A percentile compares a stretch with the other conserved stretches of the same genome.
Conservation (phyloP, 2,797 vertebrate genomes). For the Cryptoblepharus egeriae region DNA sequence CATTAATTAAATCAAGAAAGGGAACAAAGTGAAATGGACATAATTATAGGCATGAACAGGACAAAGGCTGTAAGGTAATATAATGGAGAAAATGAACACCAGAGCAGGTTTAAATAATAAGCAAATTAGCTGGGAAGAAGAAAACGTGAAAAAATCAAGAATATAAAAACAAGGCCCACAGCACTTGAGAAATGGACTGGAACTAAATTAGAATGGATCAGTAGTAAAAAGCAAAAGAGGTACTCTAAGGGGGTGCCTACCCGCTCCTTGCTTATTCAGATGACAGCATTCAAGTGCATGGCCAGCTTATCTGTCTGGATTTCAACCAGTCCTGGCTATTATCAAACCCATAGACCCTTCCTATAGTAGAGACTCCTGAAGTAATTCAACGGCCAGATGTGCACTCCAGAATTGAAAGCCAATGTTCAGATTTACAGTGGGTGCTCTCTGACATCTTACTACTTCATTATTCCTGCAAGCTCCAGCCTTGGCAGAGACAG, state of each 20-base stretch:
- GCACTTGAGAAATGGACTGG: too few species aligned
- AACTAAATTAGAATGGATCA: not conserved
- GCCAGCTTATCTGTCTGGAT: not conserved
- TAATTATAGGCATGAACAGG: not conserved
- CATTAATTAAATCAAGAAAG: slow-evolving; percentile 17
- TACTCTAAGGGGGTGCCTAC: not conserved
- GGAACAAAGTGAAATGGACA: not conserved
- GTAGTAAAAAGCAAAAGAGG: not conserved
- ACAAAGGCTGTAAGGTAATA: not conserved
- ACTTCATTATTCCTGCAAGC: not conserved
- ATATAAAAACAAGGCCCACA: too few species aligned
- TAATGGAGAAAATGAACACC: not conserved
- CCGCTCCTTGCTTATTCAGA: slow-evolving; percentile 8
- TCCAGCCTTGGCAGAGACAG: not conserved
- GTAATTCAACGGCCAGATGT: not conserved
- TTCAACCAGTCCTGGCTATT: not conserved
- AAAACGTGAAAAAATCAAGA: not conserved
- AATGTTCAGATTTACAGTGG: not conserved
- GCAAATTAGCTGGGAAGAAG: not conserved
- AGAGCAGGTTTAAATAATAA: not conserved
- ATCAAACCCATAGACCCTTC: not conserved
- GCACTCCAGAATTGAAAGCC: not conserved
- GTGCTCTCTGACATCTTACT: not conserved
- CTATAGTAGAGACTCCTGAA: not conserved
- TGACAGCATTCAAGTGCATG: not conserved